Evolutionary conservation across 1,140 invertebrate species (phyloP), one percentile per base, ranked within the genome.

Genomic region (Zaprionus capensis): DNA sequence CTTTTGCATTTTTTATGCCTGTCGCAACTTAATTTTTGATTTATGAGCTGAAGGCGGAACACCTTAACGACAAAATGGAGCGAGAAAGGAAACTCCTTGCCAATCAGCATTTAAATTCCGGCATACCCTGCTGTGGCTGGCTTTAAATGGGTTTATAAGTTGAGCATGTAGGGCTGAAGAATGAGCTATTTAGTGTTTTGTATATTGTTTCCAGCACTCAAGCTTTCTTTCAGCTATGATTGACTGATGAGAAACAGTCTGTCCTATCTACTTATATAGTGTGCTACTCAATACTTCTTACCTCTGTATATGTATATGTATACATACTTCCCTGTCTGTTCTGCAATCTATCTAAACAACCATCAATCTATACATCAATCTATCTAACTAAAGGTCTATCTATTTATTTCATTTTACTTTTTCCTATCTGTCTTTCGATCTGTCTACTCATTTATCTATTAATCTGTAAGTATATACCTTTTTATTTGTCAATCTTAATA

Each of bases 1-100:
- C 46, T 51, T 51, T 51, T 51, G 46, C 46, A 28, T 56, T 26
- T 26, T 31, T 56, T 56, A 31, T 28, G 26, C 51, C 51, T 58
- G 72, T 71, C 59, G 38, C 34, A 41, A 56, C 66, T 63, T 55
- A 57, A 22, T 36, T 56, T 70, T 58, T 70, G 77, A 87, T 87
- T 83, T 83, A 78, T 78, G 72, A 64, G 67, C 61, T 41, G 17
- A 38, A 36, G 49, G 34, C 56, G 59, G 38, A 38, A 12, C 62
- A 59, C 56, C 62, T 57, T 71, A 58, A 20, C 31, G 28, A 22
- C 56, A 58, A 31, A 34, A 12, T 36, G 24, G 17, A 26, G 31
- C 28, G 15, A 36, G 28, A 20, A 11, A 22, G 17, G 28, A 34
- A 20, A 22, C n/a, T 20, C 20, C 41, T 56, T 61, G 17, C 46